Conservation (phyloP, 2,797 vertebrate genomes). For the Amblyraja radiata region DNA sequence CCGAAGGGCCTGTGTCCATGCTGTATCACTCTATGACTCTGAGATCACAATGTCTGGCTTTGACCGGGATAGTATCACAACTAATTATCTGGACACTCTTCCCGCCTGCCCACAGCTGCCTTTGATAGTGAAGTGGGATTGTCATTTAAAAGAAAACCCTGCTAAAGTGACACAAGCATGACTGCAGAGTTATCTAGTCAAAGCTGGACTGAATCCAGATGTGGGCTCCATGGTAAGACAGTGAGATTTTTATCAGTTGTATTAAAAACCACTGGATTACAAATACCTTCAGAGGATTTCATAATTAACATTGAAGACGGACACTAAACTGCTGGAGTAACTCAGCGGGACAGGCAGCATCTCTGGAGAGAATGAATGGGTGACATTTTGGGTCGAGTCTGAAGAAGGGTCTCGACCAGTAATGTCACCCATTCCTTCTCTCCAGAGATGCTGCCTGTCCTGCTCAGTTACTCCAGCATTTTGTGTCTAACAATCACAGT, state of each 20-base stretch:
- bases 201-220: background rate
- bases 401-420: no score
- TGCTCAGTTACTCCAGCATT: no score
- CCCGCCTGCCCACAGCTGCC: background rate
- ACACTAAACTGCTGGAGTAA: no score
- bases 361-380: no score
- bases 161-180: slow-evolving; percentile 1
- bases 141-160: background rate
- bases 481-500: background rate
- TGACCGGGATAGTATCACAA: slow-evolving; percentile 1
- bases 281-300: background rate
- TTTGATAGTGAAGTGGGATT: background rate
- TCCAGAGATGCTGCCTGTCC: no score
- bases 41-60: background rate
- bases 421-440: no score
- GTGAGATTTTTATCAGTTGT: background rate
- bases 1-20: no score
- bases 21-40: no score
- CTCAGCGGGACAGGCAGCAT: no score
- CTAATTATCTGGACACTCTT: background rate
- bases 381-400: no score
- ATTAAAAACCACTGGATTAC: background rate
- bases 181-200: background rate
- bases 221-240: background rate
- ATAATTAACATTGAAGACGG: background rate